Base-by-base conservation (phyloP, 2,888 invertebrate species). In the Drosophila peninsularis region DNA sequence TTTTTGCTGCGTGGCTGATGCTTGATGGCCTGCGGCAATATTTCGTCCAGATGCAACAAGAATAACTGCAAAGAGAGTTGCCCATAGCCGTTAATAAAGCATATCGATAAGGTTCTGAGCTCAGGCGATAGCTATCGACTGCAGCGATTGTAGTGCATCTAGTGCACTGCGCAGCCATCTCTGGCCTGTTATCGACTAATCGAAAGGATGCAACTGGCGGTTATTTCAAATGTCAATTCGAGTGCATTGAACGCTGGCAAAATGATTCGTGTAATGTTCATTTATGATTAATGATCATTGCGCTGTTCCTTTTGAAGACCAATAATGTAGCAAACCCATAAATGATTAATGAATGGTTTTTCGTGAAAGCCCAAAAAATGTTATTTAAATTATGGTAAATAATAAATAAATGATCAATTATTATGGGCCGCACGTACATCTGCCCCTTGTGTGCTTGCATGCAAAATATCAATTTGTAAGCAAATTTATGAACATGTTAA, bases 11-110 rank as follows among this genome's bases (percentile, higher is more conserved):
- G 88, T 47, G 90, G 91, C 82, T 93, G 94, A 78, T 94, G 93
- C 78, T 94, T 93, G 3, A 91, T 42, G 0, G 90, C 82, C 70
- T 90, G 90, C 1, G 95, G 94, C 49, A 96, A 94, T 52, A 97
- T 95, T 78, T 97, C 96, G 82, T 97, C 97, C 94, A 97, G 94
- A 90, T 97, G 97, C 78, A 97, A 94, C 11, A 98, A 93, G 91
- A 98, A 97, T 45, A 98, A 92, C 97, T 98, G 92, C 92, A 55
- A 58, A 3, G n/a, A 34, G 32, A n/a, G 34, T 56, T 44, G 42
- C 24, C 32, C 34, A 36, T 34, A 24, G 27, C 37, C 53, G 53
- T 54, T 54, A 42, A 42, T 2, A 17, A 30, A 24, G 5, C n/a
- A 5, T 37, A 53, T 53, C 39, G 37, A 39, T 52, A 3, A 21